Evolutionary conservation across 2,113 vertebrate genomes (phyloP).

Genomic region (Puffinus mauretanicus): DNA sequence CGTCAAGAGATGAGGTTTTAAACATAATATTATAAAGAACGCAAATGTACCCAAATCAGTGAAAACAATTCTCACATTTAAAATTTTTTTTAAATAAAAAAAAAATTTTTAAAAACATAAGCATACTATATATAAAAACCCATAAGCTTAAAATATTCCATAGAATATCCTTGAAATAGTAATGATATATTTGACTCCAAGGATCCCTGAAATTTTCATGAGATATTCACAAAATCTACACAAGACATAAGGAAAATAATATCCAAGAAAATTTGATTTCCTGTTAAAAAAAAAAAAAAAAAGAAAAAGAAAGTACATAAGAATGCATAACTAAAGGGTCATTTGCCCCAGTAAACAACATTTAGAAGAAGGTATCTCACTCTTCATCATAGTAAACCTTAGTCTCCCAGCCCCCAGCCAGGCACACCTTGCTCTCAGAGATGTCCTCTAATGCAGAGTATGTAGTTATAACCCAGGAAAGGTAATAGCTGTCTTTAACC

Average conservation of each 20-base stretch:
- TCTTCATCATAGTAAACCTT: neutral
- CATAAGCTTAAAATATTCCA: neutral
- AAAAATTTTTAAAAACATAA: neutral
- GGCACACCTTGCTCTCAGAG: neutral
- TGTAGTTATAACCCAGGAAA: neutral
- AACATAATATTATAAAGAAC: neutral
- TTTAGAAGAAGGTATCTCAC: neutral
- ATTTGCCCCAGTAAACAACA: neutral
- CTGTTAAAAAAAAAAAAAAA: neutral
- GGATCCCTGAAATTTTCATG: neutral
- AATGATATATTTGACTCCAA: neutral
- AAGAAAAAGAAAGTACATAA: neutral
- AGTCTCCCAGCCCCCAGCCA: neutral
- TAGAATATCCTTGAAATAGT: neutral
- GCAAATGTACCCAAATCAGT: neutral
- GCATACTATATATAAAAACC: fast-evolving
- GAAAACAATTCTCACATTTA: neutral
- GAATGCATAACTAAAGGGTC: neutral
- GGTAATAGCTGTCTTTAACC: neutral
- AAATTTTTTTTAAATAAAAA: neutral
- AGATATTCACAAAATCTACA: neutral
- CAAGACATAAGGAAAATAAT: neutral
- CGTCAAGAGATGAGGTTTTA: neutral
- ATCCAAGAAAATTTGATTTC: neutral
- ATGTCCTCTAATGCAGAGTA: neutral